Percentiles rank a stretch among this genome's conserved stretches.
Evolutionary conservation across 2,888 invertebrate species (phyloP).

Genomic region (Carpatolechia fugitivella): DNA sequence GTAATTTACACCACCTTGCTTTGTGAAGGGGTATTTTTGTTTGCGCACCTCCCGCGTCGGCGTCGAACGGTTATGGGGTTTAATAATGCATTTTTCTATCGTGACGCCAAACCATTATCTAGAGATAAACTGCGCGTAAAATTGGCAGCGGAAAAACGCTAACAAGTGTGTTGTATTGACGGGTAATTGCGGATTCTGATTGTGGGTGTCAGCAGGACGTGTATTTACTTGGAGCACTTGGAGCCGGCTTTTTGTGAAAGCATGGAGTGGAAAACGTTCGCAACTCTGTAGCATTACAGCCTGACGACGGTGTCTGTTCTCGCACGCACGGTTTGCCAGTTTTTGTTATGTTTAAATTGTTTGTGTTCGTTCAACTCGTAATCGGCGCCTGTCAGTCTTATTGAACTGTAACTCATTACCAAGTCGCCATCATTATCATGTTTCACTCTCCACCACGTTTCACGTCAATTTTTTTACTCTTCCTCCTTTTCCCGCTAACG

Average conservation of each 20-base stretch:
- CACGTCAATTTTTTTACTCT: not conserved
- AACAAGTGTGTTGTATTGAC: conserved; percentile 43
- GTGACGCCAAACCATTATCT: conserved; percentile 53
- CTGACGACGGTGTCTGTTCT: conserved; percentile 2
- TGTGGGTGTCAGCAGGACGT: conserved; percentile 22
- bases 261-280: conserved; percentile 8
- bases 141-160: conserved; percentile 55
- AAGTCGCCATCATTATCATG: not conserved
- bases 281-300: not conserved
- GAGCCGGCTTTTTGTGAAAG: conserved; percentile 18
- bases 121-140: conserved; percentile 63
- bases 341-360: not conserved
- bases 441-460: conserved; percentile 1
- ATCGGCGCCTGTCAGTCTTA: conserved; percentile 6
- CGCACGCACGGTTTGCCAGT: conserved; percentile 1
- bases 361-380: not conserved
- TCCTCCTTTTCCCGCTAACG: not conserved
- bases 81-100: conserved; percentile 71
- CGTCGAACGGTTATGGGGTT: conserved; percentile 55
- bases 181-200: conserved; percentile 39
- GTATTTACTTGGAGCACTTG: conserved; percentile 2
- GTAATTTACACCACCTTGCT: conserved; percentile 65
- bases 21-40: conserved; percentile 52
- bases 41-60: conserved; percentile 31
- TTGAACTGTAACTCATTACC: not conserved